Evolutionary conservation across 2,113 vertebrate species (phyloP).

Genomic region (Phalacrocorax brasilianus): DNA sequence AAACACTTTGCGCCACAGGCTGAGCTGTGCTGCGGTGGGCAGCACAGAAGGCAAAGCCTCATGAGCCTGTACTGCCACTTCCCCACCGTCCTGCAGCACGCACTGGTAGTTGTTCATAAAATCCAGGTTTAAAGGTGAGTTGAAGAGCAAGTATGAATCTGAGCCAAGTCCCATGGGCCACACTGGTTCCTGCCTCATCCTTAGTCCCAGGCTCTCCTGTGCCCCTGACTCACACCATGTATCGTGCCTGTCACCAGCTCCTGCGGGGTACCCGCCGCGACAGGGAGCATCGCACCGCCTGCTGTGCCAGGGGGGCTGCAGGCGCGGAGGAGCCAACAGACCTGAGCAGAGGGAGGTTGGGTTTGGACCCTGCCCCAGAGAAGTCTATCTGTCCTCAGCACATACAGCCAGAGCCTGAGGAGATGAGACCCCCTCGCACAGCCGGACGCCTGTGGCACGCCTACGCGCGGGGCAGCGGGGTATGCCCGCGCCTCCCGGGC

Average conservation of each 20-base stretch:
- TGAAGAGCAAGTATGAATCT: background rate
- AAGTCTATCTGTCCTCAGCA: background rate
- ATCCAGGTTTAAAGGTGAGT: background rate
- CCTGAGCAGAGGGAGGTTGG: rapidly evolving
- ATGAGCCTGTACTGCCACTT: background rate
- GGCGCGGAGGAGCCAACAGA: background rate
- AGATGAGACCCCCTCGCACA: rapidly evolving
- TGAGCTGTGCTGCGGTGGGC: background rate
- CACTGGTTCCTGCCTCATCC: rapidly evolving
- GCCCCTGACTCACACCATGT: background rate
- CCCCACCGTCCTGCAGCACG: rapidly evolving
- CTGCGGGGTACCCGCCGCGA: rapidly evolving
- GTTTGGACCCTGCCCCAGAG: background rate
- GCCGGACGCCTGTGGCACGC: rapidly evolving
- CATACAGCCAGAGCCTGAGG: background rate
- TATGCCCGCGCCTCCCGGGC: background rate
- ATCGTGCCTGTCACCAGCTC: rapidly evolving
- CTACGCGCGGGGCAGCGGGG: rapidly evolving
- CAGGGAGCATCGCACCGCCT: rapidly evolving
- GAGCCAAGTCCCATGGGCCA: rapidly evolving
- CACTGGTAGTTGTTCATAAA: background rate
- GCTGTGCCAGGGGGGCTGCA: rapidly evolving
- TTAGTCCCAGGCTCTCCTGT: background rate
- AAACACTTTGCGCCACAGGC: background rate
- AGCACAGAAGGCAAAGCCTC: background rate